Evolutionary conservation across 2,888 invertebrate genomes (phyloP).

Genomic region (Scaptomyza caliginosa): DNA sequence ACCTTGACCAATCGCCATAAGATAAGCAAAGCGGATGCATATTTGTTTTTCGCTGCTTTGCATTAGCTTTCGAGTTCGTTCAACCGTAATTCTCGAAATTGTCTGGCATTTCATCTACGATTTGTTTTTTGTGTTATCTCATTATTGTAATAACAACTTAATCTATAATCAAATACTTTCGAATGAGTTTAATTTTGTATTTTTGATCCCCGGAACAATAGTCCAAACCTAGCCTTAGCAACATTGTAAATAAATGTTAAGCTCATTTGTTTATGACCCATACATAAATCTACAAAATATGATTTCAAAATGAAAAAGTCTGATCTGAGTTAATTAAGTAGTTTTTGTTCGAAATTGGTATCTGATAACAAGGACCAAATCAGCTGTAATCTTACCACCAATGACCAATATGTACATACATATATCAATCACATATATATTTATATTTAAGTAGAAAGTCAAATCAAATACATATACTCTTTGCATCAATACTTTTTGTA

Average conservation of each 20-base stretch:
- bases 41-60: neutral
- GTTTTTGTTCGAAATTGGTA: slow-evolving; percentile 11
- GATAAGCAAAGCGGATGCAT: neutral
- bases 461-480: slow-evolving; percentile 1
- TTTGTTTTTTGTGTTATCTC: neutral
- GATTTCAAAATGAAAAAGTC: slow-evolving; percentile 16
- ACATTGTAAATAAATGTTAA: slow-evolving; percentile 9
- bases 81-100: neutral
- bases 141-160: neutral
- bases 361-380: slow-evolving; percentile 14
- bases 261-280: neutral
- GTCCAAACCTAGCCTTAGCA: neutral
- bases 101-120: neutral
- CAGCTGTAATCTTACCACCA: slow-evolving; percentile 17
- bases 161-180: neutral
- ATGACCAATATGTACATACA: slow-evolving; percentile 20
- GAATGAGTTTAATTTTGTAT: neutral
- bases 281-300: neutral
- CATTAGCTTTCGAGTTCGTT: neutral
- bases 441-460: slow-evolving; percentile 6
- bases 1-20: slow-evolving; percentile 9
- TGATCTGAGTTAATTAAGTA: slow-evolving; percentile 1
- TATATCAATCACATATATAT: neutral
- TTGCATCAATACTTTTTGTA: neutral
- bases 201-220: neutral